Evolutionary conservation across 1,140 invertebrate genomes (phyloP).

Genomic region (Aphidius ervi): DNA sequence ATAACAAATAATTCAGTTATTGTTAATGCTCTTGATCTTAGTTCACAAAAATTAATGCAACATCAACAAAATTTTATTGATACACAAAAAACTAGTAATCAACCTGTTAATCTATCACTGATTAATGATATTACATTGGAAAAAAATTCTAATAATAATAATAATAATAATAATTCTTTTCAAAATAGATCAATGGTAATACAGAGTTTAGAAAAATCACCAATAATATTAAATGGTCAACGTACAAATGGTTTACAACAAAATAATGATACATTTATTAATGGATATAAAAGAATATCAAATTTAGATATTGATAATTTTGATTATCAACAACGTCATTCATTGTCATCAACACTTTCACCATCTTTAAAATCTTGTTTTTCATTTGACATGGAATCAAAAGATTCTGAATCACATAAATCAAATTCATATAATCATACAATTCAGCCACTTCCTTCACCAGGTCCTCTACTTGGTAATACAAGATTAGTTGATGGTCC

Average conservation of each 20-base stretch:
- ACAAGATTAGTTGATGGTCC: constrained; percentile 69
- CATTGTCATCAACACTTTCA: not conserved
- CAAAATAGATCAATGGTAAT: constrained; percentile 34
- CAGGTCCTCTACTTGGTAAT: constrained; percentile 73
- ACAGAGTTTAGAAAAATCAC: constrained; percentile 29
- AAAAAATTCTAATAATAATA: constrained; percentile 57
- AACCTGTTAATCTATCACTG: constrained; percentile 65
- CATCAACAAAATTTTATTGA: constrained; percentile 39
- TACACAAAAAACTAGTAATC: constrained; percentile 38
- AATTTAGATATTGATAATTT: constrained; percentile 67
- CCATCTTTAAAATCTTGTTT: constrained; percentile 40
- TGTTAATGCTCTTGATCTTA: constrained; percentile 71
- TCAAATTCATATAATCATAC: constrained; percentile 43
- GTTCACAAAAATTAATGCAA: constrained; percentile 58
- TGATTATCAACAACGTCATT: constrained; percentile 62
- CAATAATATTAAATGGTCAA: constrained; percentile 76
- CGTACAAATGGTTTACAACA: constrained; percentile 71
- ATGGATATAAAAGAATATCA: constrained; percentile 61
- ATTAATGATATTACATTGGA: constrained; percentile 47
- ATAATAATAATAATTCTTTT: constrained; percentile 57
- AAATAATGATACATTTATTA: constrained; percentile 54
- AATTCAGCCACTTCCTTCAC: constrained; percentile 64
- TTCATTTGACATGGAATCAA: constrained; percentile 52
- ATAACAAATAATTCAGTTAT: constrained; percentile 84
- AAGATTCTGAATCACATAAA: constrained; percentile 48